Evolutionary conservation across 2,888 invertebrate species (phyloP).

Genomic region (Acleris emargana): DNA sequence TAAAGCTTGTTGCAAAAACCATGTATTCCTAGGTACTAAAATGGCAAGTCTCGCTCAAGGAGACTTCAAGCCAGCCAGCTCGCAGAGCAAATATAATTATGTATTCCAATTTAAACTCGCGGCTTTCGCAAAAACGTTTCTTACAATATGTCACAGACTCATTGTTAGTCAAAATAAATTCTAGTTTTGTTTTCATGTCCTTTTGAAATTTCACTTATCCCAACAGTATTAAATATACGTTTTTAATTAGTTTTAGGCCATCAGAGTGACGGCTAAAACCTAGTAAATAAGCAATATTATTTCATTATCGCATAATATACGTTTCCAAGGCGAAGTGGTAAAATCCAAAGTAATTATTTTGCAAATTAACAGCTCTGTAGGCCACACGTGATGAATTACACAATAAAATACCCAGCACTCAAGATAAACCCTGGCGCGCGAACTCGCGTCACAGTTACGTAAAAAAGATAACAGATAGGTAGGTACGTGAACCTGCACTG

Average conservation of each 20-base stretch:
- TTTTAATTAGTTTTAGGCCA: no score
- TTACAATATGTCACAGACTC: slow-evolving; percentile 13
- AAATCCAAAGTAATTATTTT: slow-evolving; percentile 12
- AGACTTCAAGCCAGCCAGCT: background rate
- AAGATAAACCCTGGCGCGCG: slow-evolving; percentile 20
- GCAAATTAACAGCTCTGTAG: background rate
- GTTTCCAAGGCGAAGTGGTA: slow-evolving; percentile 14
- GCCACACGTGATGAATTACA: slow-evolving; percentile 2
- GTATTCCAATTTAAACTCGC: slow-evolving; percentile 3
- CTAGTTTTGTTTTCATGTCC: no score
- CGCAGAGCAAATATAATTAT: slow-evolving; percentile 2
- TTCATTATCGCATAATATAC: slow-evolving; percentile 21
- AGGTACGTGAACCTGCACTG: slow-evolving; percentile 49
- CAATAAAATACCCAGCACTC: slow-evolving; percentile 17
- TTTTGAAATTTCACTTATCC: no score
- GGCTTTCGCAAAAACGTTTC: background rate
- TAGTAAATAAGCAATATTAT: background rate
- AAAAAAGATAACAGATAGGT: slow-evolving; percentile 37
- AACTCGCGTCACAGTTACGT: slow-evolving; percentile 25
- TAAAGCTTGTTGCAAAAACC: background rate
- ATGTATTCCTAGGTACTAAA: no score
- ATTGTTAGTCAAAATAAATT: no score
- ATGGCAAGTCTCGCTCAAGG: no score
- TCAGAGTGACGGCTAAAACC: no score
- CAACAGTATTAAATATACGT: no score